Evolutionary conservation across 2,113 vertebrate genomes (phyloP), one percentile per base, ranked within the genome.

Genomic region (Anarhynchus alexandrinus): DNA sequence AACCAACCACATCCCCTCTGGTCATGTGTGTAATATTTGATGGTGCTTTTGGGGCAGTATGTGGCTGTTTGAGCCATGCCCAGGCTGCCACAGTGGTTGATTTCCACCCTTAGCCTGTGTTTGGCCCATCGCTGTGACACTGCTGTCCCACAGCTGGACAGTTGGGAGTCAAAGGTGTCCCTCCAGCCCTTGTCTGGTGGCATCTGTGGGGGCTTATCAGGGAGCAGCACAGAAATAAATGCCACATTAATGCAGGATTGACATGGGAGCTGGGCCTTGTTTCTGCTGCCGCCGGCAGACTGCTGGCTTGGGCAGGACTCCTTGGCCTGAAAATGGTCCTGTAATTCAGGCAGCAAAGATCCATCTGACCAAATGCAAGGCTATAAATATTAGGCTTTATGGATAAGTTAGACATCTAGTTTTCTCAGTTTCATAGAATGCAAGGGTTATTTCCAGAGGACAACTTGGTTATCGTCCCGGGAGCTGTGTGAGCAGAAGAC

Each of bases 171-270:
- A 1, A 21, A 52, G 64, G 19, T 34, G 57, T 81, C 30, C 21
- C 27, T 70, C 6, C 15, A 51, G 71, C 27, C 7, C 22, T 67
- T 4, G 2, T 49, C n/a, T 51, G 2, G 0, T 4, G 5, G 5
- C 43, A 27, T 38, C 36, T 76, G 0, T 23, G 49, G 45, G 29
- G 34, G 10, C 26, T 79, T 2, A 0, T 2, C 52, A 38, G 58
- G 74, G 61, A 92, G 47, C 34, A 40, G 15, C 3, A 18, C 49
- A 82, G 55, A 72, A 64, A 51, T 71, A 89, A 89, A 49, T 38
- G 70, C 40, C 6, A 7, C 5, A 9, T 43, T 64, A 38, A 17
- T 61, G 30, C 30, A 49, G n/a, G 5, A 2, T 7, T 57, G 51
- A 38, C 1, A 34, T 34, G 40, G 54, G 34, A 94, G 11, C 22